Percentiles rank a stretch among this genome's conserved stretches.
phyloP scores from a whole-genome alignment of 2,797 vertebrate species.

The Diplodus sargus region DNA sequence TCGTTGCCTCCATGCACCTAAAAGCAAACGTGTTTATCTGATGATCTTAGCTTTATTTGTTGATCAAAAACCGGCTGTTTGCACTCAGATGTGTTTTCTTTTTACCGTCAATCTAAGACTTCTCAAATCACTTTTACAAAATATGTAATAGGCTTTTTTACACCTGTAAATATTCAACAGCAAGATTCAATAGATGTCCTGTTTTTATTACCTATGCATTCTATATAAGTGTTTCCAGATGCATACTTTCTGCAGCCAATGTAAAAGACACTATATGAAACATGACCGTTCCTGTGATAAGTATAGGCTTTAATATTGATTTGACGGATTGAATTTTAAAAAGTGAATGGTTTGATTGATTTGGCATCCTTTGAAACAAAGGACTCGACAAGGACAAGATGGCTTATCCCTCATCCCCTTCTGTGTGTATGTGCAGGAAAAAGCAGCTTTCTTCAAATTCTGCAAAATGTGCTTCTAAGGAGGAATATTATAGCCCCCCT shows the following conservation, averaged over 20 bases:
- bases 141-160: neutral
- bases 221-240: neutral
- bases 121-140: conserved; percentile 16
- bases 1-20: neutral
- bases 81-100: neutral
- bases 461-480: conserved; percentile 8
- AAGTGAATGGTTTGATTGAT: conserved; percentile 41
- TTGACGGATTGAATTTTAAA: conserved; percentile 19
- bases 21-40: conserved; percentile 1
- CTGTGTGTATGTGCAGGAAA: conserved; percentile 3
- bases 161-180: conserved; percentile 2
- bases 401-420: conserved; percentile 15
- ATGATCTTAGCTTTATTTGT: conserved; percentile 15
- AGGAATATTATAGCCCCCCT: conserved; percentile 3
- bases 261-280: conserved; percentile 13
- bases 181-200: neutral
- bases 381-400: conserved; percentile 35
- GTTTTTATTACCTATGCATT: neutral
- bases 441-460: conserved; percentile 11
- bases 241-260: neutral
- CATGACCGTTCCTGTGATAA: neutral
- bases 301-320: conserved; percentile 35
- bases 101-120: neutral
- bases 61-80: too few species aligned
- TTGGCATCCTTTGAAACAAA: conserved; percentile 30